phyloP scores from a whole-genome alignment of 2,888 invertebrate genomes.

The Nebria brevicollis region DNA sequence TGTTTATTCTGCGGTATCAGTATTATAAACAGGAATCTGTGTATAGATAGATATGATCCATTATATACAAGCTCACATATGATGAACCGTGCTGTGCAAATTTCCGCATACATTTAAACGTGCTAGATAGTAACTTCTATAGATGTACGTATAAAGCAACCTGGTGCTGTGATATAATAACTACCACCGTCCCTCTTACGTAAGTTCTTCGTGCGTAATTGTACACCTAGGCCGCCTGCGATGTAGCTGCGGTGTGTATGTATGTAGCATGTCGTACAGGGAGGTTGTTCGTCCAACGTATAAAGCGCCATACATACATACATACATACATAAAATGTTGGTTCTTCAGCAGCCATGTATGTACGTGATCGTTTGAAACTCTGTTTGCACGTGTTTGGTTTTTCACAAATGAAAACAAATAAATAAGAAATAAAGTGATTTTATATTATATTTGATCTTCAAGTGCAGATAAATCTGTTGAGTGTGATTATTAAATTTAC shows the following conservation, averaged over 20 bases:
- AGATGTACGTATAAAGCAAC: neutral
- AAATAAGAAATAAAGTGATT: neutral
- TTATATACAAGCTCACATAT: neutral
- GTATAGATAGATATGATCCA: neutral
- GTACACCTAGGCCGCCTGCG: conserved; percentile 21
- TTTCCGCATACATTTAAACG: conserved; percentile 26
- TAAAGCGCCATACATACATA: neutral
- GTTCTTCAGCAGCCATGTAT: neutral
- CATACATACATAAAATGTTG: neutral
- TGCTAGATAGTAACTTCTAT: conserved; percentile 8
- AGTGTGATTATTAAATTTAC: neutral
- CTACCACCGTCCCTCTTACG: conserved; percentile 6
- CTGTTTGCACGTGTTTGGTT: neutral
- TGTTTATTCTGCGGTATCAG: too few relatives aligned
- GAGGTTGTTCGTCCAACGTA: neutral
- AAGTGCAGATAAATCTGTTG: neutral
- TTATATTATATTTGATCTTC: neutral
- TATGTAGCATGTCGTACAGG: neutral
- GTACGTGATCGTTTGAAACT: neutral
- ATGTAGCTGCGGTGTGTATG: neutral
- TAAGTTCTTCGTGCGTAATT: conserved; percentile 15
- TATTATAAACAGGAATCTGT: neutral
- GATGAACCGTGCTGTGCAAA: conserved; percentile 21
- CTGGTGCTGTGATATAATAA: conserved; percentile 17
- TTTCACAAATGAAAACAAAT: neutral